Evolutionary conservation across 1,140 invertebrate species (phyloP).

Genomic region (Anastrepha obliqua): DNA sequence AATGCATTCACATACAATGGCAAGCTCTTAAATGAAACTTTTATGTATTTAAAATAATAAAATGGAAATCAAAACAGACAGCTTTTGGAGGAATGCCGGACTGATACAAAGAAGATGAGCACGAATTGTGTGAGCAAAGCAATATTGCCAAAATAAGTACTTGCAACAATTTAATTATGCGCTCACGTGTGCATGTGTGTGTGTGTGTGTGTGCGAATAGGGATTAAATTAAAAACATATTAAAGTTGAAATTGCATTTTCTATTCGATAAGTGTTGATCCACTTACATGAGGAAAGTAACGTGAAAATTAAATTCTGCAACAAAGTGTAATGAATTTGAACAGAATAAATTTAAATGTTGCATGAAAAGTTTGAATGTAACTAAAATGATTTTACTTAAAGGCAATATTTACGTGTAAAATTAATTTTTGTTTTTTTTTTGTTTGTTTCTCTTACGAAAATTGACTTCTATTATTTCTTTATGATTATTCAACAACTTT

Average conservation of each 20-base stretch:
- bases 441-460: too few relatives aligned
- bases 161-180: neutral
- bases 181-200: neutral
- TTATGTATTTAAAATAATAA: conserved; percentile 1
- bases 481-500: too few relatives aligned
- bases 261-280: neutral
- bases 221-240: neutral
- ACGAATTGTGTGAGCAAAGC: neutral
- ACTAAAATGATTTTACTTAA: neutral
- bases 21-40: neutral
- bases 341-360: neutral
- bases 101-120: neutral
- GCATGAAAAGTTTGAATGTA: neutral
- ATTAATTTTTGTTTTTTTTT: too few relatives aligned
- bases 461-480: too few relatives aligned
- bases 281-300: neutral
- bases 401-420: too few relatives aligned
- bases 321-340: neutral
- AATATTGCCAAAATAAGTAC: neutral
- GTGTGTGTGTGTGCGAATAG: neutral
- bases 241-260: neutral
- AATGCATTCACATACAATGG: neutral
- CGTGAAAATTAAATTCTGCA: neutral
- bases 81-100: neutral
- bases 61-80: conserved; percentile 9